Base-by-base conservation (phyloP, 2,113 vertebrate species). In the Colaptes auratus region DNA sequence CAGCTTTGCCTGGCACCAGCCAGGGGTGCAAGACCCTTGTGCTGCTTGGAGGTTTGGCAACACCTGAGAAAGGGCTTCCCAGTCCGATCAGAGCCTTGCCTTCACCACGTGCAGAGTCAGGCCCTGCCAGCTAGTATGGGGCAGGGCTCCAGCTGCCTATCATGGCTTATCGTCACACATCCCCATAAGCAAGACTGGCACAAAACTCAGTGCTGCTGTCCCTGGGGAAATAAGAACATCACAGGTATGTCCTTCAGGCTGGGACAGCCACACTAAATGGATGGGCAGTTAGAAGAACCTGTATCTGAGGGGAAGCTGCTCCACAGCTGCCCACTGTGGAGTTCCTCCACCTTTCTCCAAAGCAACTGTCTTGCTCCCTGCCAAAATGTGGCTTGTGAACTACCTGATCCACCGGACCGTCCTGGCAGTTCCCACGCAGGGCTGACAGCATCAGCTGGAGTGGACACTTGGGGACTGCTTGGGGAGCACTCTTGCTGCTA, bases 401-500 rank as follows among this genome's bases (percentile, higher is more conserved):
- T 3, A 12, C 31, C 9, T 36, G 31, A 71, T 30, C 16, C 35
- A 14, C 59, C 50, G 1, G 1, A 15, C 15, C 31, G 79, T 33
- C 4, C 10, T 16, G 52, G 76, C 36, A 23, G 7, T 30, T 64
- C 60, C 56, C 56, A 18, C 1, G 0, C 6, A 15, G 21, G 56
- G 50, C 55, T 42, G 27, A 24, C 42, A 60, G 77, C 50, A 30
- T 31, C 72, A 17, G 15, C 0, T 55, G 7, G 72, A 5, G 17
- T 12, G 90, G 74, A 18, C 36, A 5, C 31, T 69, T 58, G n/a
- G 27, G 15, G 84, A 88, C 82, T 88, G 94, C 96, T 86, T 86
- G 74, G 88, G 92, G 86, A 82, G 69, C n/a, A 64, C 80, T 93
- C 70, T 71, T 61, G 8, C 3, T 87, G 90, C 82, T 96, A 97